A percentile compares a stretch with the other conserved stretches of the same genome.
These are phyloP conservation scores for Nephrocerus scutellatus DNA, from an alignment of 2,888 invertebrate species.

Conservation along the genomic window DNA sequence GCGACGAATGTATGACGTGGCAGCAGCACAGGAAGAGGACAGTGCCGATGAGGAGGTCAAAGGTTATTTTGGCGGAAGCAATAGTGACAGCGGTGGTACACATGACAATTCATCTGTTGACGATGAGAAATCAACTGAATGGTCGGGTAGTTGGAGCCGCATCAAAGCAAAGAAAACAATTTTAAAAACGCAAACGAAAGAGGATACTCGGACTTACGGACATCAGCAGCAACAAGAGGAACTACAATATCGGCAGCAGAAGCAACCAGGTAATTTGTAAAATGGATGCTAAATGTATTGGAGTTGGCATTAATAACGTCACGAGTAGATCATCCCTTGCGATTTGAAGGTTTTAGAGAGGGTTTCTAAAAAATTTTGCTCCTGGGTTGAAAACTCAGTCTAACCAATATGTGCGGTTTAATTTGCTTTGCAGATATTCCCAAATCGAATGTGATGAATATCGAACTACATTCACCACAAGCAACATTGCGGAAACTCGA, in stretches of 20 bases:
- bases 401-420: too few species aligned
- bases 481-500: conserved; percentile 19
- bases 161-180: conserved; percentile 49
- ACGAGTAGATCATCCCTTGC: conserved; percentile 22
- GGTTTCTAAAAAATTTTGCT: background rate
- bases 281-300: conserved; percentile 2
- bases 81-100: conserved; percentile 39
- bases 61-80: conserved; percentile 48
- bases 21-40: conserved; percentile 48
- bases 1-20: conserved; percentile 41
- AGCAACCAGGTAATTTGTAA: conserved; percentile 30
- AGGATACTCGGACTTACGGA: conserved; percentile 32
- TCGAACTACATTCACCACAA: conserved; percentile 41
- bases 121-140: conserved; percentile 29
- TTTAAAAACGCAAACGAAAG: conserved; percentile 36
- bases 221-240: conserved; percentile 18
- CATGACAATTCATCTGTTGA: conserved; percentile 39
- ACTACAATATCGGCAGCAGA: background rate
- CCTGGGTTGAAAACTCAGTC: too few species aligned
- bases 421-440: conserved; percentile 38
- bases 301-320: background rate
- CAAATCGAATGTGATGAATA: conserved; percentile 45
- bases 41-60: conserved; percentile 58
- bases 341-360: background rate
- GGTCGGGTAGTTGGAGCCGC: conserved; percentile 54